A percentile compares a stretch with the other conserved stretches of the same genome.
phyloP scores from a whole-genome alignment of 2,113 vertebrate genomes.

The Halichoeres trimaculatus region DNA sequence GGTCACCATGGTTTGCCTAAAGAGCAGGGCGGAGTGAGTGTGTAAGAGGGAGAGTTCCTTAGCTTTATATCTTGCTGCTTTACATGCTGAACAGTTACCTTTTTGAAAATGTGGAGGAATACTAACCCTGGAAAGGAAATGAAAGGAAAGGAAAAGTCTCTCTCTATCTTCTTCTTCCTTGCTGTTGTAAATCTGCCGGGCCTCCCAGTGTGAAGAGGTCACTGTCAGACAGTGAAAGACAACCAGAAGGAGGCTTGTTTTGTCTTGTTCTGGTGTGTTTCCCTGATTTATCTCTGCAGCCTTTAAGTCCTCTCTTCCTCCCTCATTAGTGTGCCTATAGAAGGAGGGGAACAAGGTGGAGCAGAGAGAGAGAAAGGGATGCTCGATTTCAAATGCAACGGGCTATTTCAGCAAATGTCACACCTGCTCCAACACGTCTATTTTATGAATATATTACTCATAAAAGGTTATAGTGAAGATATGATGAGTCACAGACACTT shows the following conservation, averaged over 20 bases:
- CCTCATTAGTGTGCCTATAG: conserved; percentile 56
- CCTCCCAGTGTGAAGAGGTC: conserved; percentile 73
- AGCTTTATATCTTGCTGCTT: background rate
- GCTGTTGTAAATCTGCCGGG: conserved; percentile 70
- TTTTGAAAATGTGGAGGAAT: conserved; percentile 28
- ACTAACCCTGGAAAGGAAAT: background rate
- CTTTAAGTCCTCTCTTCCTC: conserved; percentile 52
- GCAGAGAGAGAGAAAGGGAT: background rate
- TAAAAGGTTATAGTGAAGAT: conserved; percentile 2
- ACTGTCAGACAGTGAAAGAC: conserved; percentile 66
- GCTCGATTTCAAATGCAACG: conserved; percentile 29
- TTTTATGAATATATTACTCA: conserved; percentile 16
- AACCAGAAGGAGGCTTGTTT: conserved; percentile 72
- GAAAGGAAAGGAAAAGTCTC: conserved; percentile 38
- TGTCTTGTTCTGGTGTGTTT: conserved; percentile 71
- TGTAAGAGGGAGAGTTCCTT: background rate
- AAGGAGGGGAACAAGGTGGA: conserved; percentile 23
- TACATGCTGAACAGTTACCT: conserved; percentile 3
- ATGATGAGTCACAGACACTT: conserved; percentile 7
- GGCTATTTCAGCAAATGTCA: conserved; percentile 47
- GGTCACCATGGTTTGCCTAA: conserved; percentile 29
- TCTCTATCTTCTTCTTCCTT: conserved; percentile 36
- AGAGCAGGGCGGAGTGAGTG: conserved; percentile 13
- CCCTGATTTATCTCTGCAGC: conserved; percentile 75
- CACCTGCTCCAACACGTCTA: conserved; percentile 54